A percentile compares a stretch with the other conserved stretches of the same genome.
Conservation (phyloP, 1,140 invertebrate species). For the Cardiocondyla obscurior region DNA sequence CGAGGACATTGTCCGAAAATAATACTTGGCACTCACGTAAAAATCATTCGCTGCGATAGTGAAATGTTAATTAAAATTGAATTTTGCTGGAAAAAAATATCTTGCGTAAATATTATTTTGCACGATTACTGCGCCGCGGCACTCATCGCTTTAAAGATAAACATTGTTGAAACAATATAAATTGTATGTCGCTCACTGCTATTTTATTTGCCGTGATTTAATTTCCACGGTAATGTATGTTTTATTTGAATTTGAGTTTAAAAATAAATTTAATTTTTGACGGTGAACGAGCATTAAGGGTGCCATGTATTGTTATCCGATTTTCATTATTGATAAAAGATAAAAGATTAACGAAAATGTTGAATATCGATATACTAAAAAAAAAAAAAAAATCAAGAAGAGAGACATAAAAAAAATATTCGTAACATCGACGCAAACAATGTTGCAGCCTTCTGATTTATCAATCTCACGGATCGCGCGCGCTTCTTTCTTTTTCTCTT, state of each 20-base stretch:
- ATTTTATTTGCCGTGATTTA: not conserved
- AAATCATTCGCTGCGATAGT: not conserved
- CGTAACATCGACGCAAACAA: slow-evolving; percentile 32
- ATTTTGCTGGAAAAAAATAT: not conserved
- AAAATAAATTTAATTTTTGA: not conserved
- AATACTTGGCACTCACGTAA: too few species aligned
- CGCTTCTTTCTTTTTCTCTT: slow-evolving; percentile 2
- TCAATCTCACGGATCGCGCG: slow-evolving; percentile 30
- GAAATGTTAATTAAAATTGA: not conserved
- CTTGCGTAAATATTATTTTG: not conserved
- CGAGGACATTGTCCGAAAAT: too few species aligned
- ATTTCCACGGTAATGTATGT: not conserved
- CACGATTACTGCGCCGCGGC: too few species aligned
- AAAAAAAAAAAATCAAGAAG: not conserved
- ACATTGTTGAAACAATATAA: not conserved
- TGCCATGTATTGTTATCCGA: not conserved
- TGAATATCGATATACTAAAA: slow-evolving; percentile 6
- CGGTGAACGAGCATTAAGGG: not conserved
- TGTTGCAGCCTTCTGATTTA: slow-evolving; percentile 52
- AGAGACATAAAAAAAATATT: slow-evolving; percentile 16
- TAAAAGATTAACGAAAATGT: slow-evolving; percentile 40
- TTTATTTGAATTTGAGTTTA: not conserved
- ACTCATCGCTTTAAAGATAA: not conserved
- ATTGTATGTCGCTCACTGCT: not conserved
- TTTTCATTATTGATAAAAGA: not conserved